A percentile compares a stretch with the other conserved stretches of the same genome.
Conservation (phyloP, 1,140 invertebrate genomes). For the Halesus radiatus region DNA sequence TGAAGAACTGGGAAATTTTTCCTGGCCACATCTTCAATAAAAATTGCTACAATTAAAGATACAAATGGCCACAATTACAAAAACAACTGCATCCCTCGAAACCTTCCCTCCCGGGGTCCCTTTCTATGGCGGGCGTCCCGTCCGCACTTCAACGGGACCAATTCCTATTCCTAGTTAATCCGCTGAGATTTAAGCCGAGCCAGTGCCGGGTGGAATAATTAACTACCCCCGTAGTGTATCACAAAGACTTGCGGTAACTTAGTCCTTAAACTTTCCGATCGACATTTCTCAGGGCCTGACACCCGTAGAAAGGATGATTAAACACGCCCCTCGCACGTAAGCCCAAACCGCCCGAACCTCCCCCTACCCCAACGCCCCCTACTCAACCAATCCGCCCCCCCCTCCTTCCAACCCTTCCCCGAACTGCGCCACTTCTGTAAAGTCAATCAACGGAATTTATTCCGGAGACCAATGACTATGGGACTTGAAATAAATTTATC, state of each 20-base stretch:
- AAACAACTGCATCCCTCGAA: slow-evolving; percentile 8
- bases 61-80: slow-evolving; percentile 19
- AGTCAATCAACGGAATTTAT: slow-evolving; percentile 58
- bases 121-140: not conserved
- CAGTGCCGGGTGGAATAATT: slow-evolving; percentile 50
- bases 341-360: not conserved
- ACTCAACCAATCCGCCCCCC: too few relatives aligned
- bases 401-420: not conserved
- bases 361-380: too few relatives aligned
- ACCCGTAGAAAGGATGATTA: slow-evolving; percentile 56
- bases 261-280: slow-evolving; percentile 53
- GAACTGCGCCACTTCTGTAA: slow-evolving; percentile 38
- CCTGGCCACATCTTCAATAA: not conserved
- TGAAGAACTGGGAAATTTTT: not conserved
- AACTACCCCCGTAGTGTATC: slow-evolving; percentile 48
- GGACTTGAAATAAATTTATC: slow-evolving; percentile 55
- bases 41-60: slow-evolving; percentile 5
- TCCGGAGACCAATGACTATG: slow-evolving; percentile 39
- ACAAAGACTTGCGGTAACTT: slow-evolving; percentile 53
- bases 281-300: slow-evolving; percentile 51
- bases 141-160: not conserved
- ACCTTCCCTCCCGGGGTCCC: not conserved
- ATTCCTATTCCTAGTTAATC: slow-evolving; percentile 45
- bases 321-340: slow-evolving; percentile 54
- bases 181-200: slow-evolving; percentile 44